Conservation (phyloP, 2,797 vertebrate species). For the Cryptoprocta ferox region DNA sequence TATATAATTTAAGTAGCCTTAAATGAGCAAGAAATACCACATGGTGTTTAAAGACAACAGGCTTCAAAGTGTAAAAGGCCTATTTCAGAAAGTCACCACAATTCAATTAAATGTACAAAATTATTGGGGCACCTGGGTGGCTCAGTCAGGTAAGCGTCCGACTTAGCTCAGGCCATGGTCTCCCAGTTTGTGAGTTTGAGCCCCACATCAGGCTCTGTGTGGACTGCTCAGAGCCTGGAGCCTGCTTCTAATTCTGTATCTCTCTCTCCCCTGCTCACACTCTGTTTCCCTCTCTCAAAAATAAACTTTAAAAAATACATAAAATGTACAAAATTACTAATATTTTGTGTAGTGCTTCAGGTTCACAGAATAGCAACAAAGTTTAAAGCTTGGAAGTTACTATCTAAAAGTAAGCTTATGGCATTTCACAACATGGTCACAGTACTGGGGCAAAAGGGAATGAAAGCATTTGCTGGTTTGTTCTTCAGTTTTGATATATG, state of each 20-base stretch:
- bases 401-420: slow-evolving; percentile 26
- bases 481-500: background rate
- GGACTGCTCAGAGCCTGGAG: too few species aligned
- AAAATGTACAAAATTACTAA: background rate
- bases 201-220: too few species aligned
- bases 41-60: background rate
- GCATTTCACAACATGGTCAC: background rate
- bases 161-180: too few species aligned
- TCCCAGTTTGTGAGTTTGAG: too few species aligned
- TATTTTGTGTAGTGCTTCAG: slow-evolving; percentile 16
- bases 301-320: too few species aligned
- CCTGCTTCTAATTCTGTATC: too few species aligned
- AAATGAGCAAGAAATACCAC: slow-evolving; percentile 40
- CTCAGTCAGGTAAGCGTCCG: too few species aligned
- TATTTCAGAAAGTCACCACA: slow-evolving; percentile 33
- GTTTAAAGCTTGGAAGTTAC: slow-evolving; percentile 18
- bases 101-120: slow-evolving; percentile 4
- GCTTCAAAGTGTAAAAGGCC: background rate
- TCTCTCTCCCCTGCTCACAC: too few species aligned
- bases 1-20: slow-evolving; percentile 36
- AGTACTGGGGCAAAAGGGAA: background rate
- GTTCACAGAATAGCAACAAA: background rate
- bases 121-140: background rate
- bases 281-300: too few species aligned
- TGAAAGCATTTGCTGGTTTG: background rate